Conservation (phyloP, 2,888 invertebrate genomes). For the Drosophila affinis region DNA sequence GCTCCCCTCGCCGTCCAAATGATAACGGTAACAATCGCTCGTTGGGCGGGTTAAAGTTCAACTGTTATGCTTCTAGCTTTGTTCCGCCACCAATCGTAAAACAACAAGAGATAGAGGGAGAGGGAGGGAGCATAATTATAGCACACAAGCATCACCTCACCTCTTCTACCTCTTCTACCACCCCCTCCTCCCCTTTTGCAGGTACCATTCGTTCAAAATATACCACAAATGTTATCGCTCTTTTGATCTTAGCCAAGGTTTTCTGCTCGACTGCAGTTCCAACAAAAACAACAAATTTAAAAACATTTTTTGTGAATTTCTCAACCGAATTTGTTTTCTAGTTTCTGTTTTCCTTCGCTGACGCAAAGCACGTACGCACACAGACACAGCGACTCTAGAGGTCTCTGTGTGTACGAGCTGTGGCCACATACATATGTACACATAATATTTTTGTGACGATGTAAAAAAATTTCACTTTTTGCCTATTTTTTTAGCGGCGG, state of each 20-base stretch:
- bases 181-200: neutral
- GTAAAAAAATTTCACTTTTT: slow-evolving; percentile 68
- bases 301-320: slow-evolving; percentile 38
- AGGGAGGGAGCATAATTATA: neutral
- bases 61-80: slow-evolving; percentile 17
- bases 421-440: slow-evolving; percentile 44
- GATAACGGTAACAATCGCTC: slow-evolving; percentile 18
- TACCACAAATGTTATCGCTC: slow-evolving; percentile 17
- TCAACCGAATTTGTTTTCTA: slow-evolving; percentile 37
- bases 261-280: slow-evolving; percentile 20
- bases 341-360: slow-evolving; percentile 52
- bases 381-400: slow-evolving; percentile 14
- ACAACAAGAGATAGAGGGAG: slow-evolving; percentile 12
- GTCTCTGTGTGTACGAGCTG: slow-evolving; percentile 10
- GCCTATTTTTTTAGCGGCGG: slow-evolving; percentile 49
- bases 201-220: neutral
- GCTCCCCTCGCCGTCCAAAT: neutral
- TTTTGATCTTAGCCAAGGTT: slow-evolving; percentile 32
- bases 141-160: neutral
- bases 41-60: slow-evolving; percentile 26
- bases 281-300: neutral
- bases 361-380: slow-evolving; percentile 70
- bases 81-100: slow-evolving; percentile 13
- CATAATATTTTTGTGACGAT: slow-evolving; percentile 32
- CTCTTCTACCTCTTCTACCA: too few relatives aligned